Evolutionary conservation across 2,888 invertebrate species (phyloP).

Genomic region (Metopia argyrocephala): DNA sequence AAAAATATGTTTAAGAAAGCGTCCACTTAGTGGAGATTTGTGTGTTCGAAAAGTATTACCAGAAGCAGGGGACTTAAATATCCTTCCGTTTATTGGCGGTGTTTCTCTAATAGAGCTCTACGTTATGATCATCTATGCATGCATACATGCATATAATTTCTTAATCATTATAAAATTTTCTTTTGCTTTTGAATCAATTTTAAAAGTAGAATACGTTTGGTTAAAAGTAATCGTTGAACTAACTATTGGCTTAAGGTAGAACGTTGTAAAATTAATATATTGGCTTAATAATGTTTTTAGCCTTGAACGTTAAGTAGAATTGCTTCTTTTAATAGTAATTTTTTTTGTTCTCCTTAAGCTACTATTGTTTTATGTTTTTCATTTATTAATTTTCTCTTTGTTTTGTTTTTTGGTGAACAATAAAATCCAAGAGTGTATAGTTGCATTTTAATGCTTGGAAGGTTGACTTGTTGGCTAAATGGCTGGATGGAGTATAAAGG

Average conservation of each 20-base stretch:
- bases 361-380: background rate
- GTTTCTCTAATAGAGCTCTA: too few species aligned
- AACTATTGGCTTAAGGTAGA: background rate
- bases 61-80: too few species aligned
- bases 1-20: too few species aligned
- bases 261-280: slow-evolving; percentile 2
- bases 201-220: slow-evolving; percentile 29
- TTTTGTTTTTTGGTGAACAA: background rate
- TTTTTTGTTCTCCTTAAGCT: slow-evolving; percentile 14
- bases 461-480: slow-evolving; percentile 1
- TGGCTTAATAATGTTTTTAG: slow-evolving; percentile 48
- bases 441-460: background rate
- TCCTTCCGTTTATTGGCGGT: too few species aligned
- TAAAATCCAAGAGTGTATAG: background rate
- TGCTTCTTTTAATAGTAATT: slow-evolving; percentile 12
- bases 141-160: too few species aligned
- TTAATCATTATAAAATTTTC: too few species aligned
- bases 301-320: slow-evolving; percentile 48
- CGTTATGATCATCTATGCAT: too few species aligned
- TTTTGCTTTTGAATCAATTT: slow-evolving; percentile 1
- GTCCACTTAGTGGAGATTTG: too few species aligned
- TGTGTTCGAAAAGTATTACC: too few species aligned
- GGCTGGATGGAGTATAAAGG: background rate
- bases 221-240: slow-evolving; percentile 27
- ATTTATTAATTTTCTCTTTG: background rate